A percentile compares a stretch with the other conserved stretches of the same genome.
phyloP scores from a whole-genome alignment of 2,888 invertebrate genomes.

The Mesorhabditis sp. region DNA sequence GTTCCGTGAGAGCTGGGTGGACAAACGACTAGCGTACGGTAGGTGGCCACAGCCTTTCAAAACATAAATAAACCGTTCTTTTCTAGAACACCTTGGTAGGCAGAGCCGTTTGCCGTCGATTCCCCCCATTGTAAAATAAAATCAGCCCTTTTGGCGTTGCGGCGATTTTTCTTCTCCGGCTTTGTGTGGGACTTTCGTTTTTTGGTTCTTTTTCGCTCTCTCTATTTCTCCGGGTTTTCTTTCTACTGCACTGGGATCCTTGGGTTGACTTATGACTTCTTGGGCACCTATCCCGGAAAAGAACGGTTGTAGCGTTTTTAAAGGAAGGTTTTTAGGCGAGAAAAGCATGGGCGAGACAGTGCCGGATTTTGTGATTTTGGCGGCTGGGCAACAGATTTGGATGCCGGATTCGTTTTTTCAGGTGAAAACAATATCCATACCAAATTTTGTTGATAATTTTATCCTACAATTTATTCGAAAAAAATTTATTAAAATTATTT shows the following conservation, averaged over 20 bases:
- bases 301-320: background rate
- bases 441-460: conserved; percentile 7
- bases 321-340: background rate
- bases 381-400: conserved; percentile 75
- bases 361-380: conserved; percentile 54
- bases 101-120: too few relatives aligned
- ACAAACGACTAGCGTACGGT: conserved; percentile 69
- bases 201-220: too few relatives aligned
- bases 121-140: too few relatives aligned
- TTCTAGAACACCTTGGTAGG: too few relatives aligned
- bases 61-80: too few relatives aligned
- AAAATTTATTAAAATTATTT: conserved; percentile 58
- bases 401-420: conserved; percentile 90
- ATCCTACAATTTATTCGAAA: background rate
- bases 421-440: conserved; percentile 18
- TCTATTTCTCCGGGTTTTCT: too few relatives aligned
- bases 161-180: background rate
- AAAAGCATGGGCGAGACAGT: conserved; percentile 18
- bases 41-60: too few relatives aligned
- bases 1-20: conserved; percentile 93
- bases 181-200: background rate
- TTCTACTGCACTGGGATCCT: too few relatives aligned
- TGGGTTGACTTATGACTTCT: background rate
- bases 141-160: too few relatives aligned
- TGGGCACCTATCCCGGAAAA: conserved; percentile 1